Conservation (phyloP, 2,797 vertebrate genomes). For the Lemur catta region DNA sequence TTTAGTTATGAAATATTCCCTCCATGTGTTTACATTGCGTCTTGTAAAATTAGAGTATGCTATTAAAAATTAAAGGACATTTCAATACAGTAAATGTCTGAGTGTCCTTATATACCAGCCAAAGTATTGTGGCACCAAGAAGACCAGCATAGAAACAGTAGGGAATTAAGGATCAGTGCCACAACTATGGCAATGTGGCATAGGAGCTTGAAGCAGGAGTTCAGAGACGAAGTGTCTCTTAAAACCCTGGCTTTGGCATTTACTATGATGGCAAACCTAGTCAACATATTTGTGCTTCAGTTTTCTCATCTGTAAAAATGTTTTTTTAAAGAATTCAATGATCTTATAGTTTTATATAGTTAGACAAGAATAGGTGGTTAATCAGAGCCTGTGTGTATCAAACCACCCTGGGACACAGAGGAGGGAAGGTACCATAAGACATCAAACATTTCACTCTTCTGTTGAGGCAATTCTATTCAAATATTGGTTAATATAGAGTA, state of each 20-base stretch:
- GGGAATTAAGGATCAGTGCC: not conserved
- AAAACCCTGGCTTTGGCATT: not conserved
- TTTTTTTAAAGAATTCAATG: not conserved
- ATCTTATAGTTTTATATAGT: not conserved
- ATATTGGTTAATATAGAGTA: not conserved
- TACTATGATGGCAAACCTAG: not conserved
- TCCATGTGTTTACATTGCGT: not conserved
- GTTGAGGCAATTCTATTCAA: not conserved
- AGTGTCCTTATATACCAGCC: not conserved
- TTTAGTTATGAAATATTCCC: not conserved
- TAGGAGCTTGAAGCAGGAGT: not conserved
- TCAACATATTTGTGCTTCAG: not conserved
- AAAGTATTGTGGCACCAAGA: not conserved
- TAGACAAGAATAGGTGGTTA: not conserved
- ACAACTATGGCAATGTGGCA: rapidly evolving
- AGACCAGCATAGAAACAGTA: not conserved
- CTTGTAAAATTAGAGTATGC: not conserved
- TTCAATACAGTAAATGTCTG: not conserved
- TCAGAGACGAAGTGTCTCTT: not conserved
- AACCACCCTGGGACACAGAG: not conserved
- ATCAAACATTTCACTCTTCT: not conserved
- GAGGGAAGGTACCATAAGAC: not conserved
- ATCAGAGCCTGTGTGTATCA: not conserved
- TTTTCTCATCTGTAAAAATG: not conserved
- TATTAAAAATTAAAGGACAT: not conserved